phyloP scores from a whole-genome alignment of 2,797 vertebrate genomes.

The Onychomys arenicola region DNA sequence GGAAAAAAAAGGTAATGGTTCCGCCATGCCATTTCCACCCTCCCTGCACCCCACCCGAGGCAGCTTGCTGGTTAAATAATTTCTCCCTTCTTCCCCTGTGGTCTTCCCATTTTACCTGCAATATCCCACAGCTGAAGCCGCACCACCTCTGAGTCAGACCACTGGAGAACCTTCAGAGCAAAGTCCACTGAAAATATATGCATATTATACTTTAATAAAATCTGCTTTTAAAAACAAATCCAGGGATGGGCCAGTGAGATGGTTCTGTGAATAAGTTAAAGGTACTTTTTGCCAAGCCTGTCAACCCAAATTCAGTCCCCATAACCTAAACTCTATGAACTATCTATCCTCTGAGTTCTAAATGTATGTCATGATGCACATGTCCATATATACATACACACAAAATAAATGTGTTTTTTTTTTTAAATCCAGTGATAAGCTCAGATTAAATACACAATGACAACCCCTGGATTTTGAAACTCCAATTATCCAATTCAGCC shows the following conservation, averaged over 20 bases:
- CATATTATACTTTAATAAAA: constrained; percentile 3
- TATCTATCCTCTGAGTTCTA: not conserved
- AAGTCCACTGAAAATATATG: constrained; percentile 89
- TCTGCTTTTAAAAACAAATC: constrained; percentile 79
- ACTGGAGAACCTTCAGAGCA: constrained; percentile 91
- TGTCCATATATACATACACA: not conserved
- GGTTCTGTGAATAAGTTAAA: not conserved
- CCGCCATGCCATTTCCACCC: fast-evolving
- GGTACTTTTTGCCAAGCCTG: not conserved
- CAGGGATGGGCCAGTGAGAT: constrained; percentile 69
- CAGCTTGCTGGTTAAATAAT: not conserved
- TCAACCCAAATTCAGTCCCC: not conserved
- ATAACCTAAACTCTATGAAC: not conserved
- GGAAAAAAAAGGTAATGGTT: fast-evolving
- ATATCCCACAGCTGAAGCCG: constrained; percentile 92
- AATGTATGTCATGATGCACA: not conserved
- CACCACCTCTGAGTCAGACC: constrained; percentile 90
- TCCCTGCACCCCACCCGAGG: not conserved
- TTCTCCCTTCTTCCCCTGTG: not conserved
- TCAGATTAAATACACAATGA: not conserved
- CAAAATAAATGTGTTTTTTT: not conserved
- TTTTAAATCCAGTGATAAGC: constrained; percentile 82
- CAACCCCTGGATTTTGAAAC: not conserved
- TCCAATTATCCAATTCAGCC: constrained; percentile 38
- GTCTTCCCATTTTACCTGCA: constrained; percentile 86